These are phyloP conservation scores for Toxotes chatareus DNA, from an alignment of 2,113 vertebrate species.

Conservation along the genomic window DNA sequence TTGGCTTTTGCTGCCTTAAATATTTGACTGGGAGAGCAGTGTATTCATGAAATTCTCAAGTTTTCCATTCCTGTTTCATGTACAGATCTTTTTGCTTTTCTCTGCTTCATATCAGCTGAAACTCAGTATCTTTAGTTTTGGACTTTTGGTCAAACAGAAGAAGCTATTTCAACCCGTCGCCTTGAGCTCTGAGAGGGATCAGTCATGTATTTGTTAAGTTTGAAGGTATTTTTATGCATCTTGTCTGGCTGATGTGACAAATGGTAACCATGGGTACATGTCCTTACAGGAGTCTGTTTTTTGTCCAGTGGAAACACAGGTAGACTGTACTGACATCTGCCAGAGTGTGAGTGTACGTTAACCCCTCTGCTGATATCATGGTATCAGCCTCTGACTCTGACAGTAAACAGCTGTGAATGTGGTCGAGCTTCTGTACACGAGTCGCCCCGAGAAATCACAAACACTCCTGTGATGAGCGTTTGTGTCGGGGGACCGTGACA, in stretches of 20 bases:
- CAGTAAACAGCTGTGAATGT: constrained; percentile 32
- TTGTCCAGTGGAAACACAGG: not conserved
- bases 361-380: not conserved
- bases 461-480: not conserved
- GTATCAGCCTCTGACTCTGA: constrained; percentile 53
- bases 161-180: no score
- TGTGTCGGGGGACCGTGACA: not conserved
- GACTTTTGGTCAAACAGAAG: no score
- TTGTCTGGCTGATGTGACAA: no score
- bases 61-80: not conserved
- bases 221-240: no score
- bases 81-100: not conserved
- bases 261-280: no score
- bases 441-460: not conserved
- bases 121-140: no score
- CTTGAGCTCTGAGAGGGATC: no score
- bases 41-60: not conserved
- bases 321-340: not conserved
- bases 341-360: not conserved
- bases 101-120: no score
- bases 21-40: not conserved
- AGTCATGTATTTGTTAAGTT: no score
- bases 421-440: constrained; percentile 12
- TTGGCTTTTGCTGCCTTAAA: not conserved
- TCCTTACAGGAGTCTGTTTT: no score